These are phyloP conservation scores for zebrafish (Danio rerio) DNA, from an alignment of 2,113 vertebrate species.

Conservation along the genomic window DNA sequence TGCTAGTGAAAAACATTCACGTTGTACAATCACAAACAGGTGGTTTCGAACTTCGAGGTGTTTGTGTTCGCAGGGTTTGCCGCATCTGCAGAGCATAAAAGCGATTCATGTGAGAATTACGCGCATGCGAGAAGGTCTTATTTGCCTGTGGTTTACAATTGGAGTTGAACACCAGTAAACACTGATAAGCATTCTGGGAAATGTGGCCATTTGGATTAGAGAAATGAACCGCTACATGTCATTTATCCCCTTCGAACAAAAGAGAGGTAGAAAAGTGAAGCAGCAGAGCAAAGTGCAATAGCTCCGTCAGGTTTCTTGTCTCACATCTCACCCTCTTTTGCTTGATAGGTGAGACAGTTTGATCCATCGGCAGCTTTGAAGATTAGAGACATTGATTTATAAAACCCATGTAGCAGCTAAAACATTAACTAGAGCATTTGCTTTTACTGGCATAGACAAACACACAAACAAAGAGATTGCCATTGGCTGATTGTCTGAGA, in stretches of 20 bases:
- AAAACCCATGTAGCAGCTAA: conserved; percentile 73
- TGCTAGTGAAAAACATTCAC: conserved; percentile 29
- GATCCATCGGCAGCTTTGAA: conserved; percentile 79
- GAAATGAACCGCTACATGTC: background rate
- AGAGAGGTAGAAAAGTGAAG: background rate
- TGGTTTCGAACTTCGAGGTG: conserved; percentile 23
- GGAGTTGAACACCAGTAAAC: conserved; percentile 63
- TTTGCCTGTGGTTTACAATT: conserved; percentile 65
- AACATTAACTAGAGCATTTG: conserved; percentile 84
- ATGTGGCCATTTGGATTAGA: background rate
- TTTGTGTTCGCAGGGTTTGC: background rate
- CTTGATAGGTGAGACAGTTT: conserved; percentile 71
- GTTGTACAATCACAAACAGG: conserved; percentile 30
- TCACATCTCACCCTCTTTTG: conserved; percentile 55
- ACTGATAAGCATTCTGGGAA: conserved; percentile 63
- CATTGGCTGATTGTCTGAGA: background rate
- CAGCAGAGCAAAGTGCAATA: conserved; percentile 46
- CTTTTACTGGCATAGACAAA: conserved; percentile 48
- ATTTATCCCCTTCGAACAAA: background rate
- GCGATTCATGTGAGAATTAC: background rate
- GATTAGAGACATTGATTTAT: conserved; percentile 81
- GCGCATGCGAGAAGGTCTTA: background rate
- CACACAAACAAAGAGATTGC: conserved; percentile 11
- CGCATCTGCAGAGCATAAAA: conserved; percentile 48
- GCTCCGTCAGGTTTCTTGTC: background rate